Percentiles rank a stretch among this genome's conserved stretches.
phyloP scores from a whole-genome alignment of 2,113 vertebrate species.

The Dipodomys merriami region DNA sequence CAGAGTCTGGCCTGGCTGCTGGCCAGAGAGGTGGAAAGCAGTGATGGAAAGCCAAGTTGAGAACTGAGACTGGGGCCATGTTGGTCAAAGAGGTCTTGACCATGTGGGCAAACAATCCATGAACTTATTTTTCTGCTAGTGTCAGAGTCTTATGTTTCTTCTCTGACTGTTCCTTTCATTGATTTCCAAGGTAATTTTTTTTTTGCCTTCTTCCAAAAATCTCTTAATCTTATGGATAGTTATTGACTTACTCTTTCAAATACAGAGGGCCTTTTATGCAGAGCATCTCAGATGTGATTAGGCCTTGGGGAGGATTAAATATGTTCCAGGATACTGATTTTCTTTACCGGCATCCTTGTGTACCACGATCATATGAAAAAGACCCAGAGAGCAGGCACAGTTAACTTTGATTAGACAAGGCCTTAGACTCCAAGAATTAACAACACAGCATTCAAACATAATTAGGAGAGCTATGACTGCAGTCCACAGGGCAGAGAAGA shows the following conservation, averaged over 20 bases:
- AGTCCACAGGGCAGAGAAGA: not conserved
- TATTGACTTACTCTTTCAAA: not conserved
- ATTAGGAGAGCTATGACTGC: not conserved
- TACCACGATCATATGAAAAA: not conserved
- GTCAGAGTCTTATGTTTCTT: not conserved
- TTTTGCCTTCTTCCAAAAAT: not conserved
- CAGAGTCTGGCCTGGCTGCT: too few relatives aligned
- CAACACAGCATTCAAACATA: not conserved
- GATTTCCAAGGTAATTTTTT: not conserved
- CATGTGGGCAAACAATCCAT: not conserved
- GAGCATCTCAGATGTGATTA: not conserved
- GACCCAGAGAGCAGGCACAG: not conserved
- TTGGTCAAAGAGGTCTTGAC: not conserved
- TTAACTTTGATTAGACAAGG: not conserved
- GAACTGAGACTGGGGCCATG: not conserved
- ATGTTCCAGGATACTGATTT: not conserved
- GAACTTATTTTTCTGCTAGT: not conserved
- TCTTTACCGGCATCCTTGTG: not conserved
- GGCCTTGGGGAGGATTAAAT: not conserved
- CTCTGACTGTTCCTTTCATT: not conserved
- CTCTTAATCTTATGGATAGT: conserved; percentile 6
- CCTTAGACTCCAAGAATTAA: not conserved
- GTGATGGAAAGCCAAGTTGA: not conserved
- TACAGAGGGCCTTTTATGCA: not conserved
- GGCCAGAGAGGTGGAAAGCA: too few relatives aligned